phyloP scores from a whole-genome alignment of 2,113 vertebrate genomes.

The Calidris pugnax region DNA sequence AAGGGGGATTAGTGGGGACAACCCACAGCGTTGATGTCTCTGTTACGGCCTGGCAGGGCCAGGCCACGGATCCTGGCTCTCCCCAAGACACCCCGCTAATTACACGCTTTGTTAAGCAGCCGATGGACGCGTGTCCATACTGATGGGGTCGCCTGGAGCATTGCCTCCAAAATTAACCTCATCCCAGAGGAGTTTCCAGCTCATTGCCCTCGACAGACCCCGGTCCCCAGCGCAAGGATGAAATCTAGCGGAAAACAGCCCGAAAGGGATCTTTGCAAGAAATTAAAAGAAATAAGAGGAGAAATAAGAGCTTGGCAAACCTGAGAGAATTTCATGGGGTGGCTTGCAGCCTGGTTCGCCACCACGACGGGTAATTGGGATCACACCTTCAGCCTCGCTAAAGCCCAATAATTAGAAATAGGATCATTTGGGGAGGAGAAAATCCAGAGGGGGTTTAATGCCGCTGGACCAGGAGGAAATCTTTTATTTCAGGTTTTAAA shows the following conservation, averaged over 20 bases:
- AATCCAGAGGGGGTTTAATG: background rate
- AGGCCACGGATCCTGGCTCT: background rate
- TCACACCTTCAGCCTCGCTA: background rate
- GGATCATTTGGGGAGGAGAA: background rate
- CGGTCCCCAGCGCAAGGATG: rapidly evolving
- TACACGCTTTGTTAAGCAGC: background rate
- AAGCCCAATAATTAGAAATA: background rate
- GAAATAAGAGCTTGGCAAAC: background rate
- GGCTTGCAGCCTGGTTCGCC: background rate
- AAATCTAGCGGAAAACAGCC: background rate
- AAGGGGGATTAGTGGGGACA: background rate
- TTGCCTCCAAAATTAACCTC: background rate
- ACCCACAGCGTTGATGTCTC: background rate
- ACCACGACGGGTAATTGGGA: rapidly evolving
- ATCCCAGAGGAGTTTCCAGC: background rate
- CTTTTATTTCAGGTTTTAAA: background rate
- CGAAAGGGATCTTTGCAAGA: background rate
- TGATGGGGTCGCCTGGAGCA: background rate
- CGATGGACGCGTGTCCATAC: background rate
- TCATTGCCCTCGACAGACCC: background rate
- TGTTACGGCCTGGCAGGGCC: background rate
- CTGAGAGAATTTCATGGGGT: background rate
- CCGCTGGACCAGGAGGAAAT: background rate
- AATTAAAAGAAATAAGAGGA: background rate
- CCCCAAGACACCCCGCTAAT: background rate